Evolutionary conservation across 1,140 invertebrate species (phyloP).

Genomic region (Chymomyza costata): DNA sequence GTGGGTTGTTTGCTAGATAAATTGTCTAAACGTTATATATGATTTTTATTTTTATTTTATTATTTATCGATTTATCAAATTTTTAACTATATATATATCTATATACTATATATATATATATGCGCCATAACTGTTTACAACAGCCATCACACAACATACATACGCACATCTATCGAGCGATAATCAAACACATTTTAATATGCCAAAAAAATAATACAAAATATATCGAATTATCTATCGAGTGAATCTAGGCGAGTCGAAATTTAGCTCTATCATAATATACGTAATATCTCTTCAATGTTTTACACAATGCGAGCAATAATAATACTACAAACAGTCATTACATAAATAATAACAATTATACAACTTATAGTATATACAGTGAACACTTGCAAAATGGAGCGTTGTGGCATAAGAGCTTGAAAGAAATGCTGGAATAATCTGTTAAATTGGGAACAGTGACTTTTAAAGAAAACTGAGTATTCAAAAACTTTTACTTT

Average conservation of each 20-base stretch:
- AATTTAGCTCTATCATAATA: too few species aligned
- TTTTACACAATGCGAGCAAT: constrained; percentile 19
- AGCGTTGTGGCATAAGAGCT: too few species aligned
- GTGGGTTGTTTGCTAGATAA: constrained; percentile 94
- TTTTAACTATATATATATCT: constrained; percentile 6
- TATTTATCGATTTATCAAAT: constrained; percentile 4
- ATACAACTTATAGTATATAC: too few species aligned
- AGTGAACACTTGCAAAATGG: too few species aligned
- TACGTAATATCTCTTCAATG: neutral
- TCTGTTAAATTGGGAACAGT: too few species aligned
- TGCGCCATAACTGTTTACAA: constrained; percentile 36
- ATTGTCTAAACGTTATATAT: constrained; percentile 15
- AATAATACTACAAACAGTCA: constrained; percentile 9
- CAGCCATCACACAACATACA: constrained; percentile 22
- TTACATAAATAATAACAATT: constrained; percentile 2
- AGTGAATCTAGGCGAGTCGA: too few species aligned
- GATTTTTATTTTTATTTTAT: constrained; percentile 8
- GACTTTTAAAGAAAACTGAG: too few species aligned
- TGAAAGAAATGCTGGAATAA: too few species aligned
- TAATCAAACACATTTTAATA: constrained; percentile 17
- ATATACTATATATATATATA: constrained; percentile 17
- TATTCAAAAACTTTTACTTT: too few species aligned
- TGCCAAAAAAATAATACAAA: neutral
- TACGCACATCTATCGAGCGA: constrained; percentile 25
- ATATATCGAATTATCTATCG: too few species aligned